Conservation (phyloP, 2,113 vertebrate genomes). For the Thamnaconus septentrionalis region DNA sequence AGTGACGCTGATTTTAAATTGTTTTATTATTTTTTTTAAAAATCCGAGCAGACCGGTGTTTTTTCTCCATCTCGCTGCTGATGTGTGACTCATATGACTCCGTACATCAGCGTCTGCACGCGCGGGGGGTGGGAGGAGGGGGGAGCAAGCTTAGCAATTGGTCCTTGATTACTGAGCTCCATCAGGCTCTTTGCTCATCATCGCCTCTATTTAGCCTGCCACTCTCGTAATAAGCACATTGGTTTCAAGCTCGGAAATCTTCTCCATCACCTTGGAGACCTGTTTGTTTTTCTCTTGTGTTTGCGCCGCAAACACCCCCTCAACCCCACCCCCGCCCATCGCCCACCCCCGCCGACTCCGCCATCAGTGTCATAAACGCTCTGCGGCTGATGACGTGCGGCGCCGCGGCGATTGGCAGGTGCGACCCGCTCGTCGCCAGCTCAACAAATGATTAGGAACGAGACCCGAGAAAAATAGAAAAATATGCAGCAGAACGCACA, state of each 20-base stretch:
- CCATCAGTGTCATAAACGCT: too few relatives aligned
- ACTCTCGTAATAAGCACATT: slow-evolving; percentile 66
- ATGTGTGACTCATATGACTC: slow-evolving; percentile 7
- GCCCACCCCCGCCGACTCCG: too few relatives aligned
- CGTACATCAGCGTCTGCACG: slow-evolving; percentile 39
- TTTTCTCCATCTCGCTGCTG: too few relatives aligned
- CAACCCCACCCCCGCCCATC: too few relatives aligned
- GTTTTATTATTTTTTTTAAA: too few relatives aligned
- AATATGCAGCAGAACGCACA: too few relatives aligned
- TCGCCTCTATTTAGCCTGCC: slow-evolving; percentile 59
- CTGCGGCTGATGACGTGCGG: too few relatives aligned
- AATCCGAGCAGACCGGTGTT: background rate
- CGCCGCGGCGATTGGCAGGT: too few relatives aligned
- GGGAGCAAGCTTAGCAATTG: slow-evolving; percentile 59
- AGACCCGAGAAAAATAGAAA: too few relatives aligned
- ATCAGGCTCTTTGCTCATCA: slow-evolving; percentile 59
- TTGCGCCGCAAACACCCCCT: slow-evolving; percentile 53
- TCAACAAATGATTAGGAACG: too few relatives aligned
- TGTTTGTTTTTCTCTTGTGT: slow-evolving; percentile 67
- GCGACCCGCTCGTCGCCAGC: too few relatives aligned
- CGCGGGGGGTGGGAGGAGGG: slow-evolving; percentile 7
- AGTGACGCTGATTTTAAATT: too few relatives aligned
- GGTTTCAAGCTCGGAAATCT: slow-evolving; percentile 64
- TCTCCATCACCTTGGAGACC: slow-evolving; percentile 67
- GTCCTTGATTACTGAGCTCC: slow-evolving; percentile 58